A percentile compares a stretch with the other conserved stretches of the same genome.
Evolutionary conservation across 2,113 vertebrate species (phyloP).

Genomic region (Blennius ocellaris): DNA sequence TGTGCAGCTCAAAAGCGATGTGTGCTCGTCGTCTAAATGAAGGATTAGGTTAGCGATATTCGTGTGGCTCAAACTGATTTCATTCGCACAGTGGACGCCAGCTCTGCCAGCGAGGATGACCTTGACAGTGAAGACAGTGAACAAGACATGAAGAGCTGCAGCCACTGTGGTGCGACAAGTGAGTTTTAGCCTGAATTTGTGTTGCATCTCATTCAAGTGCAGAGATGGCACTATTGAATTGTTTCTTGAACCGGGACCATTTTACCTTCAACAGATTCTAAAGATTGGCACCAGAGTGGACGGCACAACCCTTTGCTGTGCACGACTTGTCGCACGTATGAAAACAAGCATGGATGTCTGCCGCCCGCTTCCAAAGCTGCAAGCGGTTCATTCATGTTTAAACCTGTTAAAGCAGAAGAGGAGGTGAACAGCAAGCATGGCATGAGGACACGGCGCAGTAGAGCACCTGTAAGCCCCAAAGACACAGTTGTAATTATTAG

Average conservation of each 20-base stretch:
- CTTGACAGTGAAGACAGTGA: constrained; percentile 99
- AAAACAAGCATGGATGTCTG: constrained; percentile 96
- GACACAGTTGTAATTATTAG: constrained; percentile 11
- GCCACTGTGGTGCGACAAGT: constrained; percentile 97
- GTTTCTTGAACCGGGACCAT: not conserved
- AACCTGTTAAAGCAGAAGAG: constrained; percentile 97
- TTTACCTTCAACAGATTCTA: constrained; percentile 86
- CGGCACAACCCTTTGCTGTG: constrained; percentile 92
- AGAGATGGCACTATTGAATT: no score
- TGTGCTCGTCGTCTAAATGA: not conserved
- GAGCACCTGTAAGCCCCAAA: constrained; percentile 89
- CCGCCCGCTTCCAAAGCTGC: constrained; percentile 92
- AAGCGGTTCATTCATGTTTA: constrained; percentile 95
- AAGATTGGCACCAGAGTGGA: constrained; percentile 96
- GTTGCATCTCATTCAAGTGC: not conserved
- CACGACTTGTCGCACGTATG: constrained; percentile 91
- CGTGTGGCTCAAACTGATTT: not conserved
- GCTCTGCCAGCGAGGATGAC: constrained; percentile 97
- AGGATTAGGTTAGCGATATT: not conserved
- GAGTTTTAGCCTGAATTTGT: constrained; percentile 56
- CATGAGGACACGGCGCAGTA: constrained; percentile 97
- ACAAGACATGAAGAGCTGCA: constrained; percentile 95
- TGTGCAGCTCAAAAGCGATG: not conserved
- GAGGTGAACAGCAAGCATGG: constrained; percentile 95
- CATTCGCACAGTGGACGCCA: constrained; percentile 91